Percentiles rank a stretch among this genome's conserved stretches.
Conservation (phyloP, 2,113 vertebrate species). For the Prunella himalayana region DNA sequence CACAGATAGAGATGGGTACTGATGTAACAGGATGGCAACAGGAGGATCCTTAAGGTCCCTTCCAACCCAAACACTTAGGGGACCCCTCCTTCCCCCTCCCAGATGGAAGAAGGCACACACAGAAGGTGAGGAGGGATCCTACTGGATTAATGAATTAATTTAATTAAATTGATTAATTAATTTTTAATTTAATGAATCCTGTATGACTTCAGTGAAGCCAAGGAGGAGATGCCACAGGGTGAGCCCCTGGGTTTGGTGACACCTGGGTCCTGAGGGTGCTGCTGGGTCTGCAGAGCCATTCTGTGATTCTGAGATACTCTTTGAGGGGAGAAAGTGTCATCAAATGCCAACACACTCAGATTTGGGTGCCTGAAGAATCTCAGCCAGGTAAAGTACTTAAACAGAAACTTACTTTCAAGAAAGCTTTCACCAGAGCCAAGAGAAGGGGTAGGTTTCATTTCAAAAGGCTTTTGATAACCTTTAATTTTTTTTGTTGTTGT, state of each 20-base stretch:
- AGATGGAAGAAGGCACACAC: constrained; percentile 57
- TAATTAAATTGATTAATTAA: too few relatives aligned
- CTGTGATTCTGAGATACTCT: background rate
- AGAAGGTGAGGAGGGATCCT: constrained; percentile 51
- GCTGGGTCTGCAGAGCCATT: background rate
- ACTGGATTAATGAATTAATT: background rate
- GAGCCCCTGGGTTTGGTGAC: constrained; percentile 19
- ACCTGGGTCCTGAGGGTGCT: background rate
- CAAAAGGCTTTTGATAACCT: background rate
- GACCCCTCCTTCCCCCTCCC: background rate
- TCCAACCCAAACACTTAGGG: background rate
- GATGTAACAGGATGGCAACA: background rate
- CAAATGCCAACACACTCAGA: background rate
- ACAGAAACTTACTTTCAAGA: background rate
- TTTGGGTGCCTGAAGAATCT: background rate
- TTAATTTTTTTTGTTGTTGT: background rate
- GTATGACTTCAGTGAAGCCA: constrained; percentile 82
- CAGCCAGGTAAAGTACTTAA: background rate
- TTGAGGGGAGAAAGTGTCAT: background rate
- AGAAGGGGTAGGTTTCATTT: background rate
- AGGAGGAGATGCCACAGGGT: constrained; percentile 85
- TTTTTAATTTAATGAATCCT: background rate
- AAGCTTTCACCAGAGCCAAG: background rate
- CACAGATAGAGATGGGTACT: background rate
- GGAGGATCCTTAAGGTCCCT: background rate